Evolutionary conservation across 2,797 vertebrate genomes (phyloP).

Genomic region (Hoplostethus mediterraneus): DNA sequence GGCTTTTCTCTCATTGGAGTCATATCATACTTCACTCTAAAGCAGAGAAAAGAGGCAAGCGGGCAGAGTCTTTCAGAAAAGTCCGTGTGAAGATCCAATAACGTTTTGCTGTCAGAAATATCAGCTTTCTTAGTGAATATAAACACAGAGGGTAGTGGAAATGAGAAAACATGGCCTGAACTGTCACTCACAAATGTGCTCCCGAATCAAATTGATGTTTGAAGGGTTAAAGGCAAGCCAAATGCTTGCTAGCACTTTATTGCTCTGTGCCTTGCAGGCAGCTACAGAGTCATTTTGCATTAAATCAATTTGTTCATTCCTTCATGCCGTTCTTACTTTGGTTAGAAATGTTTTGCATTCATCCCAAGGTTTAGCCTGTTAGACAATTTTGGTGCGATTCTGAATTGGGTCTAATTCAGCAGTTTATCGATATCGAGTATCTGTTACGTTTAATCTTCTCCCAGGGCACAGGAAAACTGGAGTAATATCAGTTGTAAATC

Average conservation of each 20-base stretch:
- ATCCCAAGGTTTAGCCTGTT: slow-evolving; percentile 18
- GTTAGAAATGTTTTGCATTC: slow-evolving; percentile 22
- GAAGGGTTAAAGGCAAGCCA: slow-evolving; percentile 52
- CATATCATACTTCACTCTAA: slow-evolving; percentile 18
- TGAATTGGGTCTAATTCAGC: slow-evolving; percentile 17
- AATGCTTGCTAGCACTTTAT: slow-evolving; percentile 18
- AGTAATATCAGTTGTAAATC: background rate
- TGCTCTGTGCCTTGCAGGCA: slow-evolving; percentile 25
- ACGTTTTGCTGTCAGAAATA: slow-evolving; percentile 37
- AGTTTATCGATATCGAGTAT: slow-evolving; percentile 27
- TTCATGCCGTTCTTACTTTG: slow-evolving; percentile 40
- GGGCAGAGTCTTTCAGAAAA: slow-evolving; percentile 7
- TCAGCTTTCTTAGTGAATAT: slow-evolving; percentile 7
- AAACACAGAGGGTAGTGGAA: slow-evolving; percentile 33
- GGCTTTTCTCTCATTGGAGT: slow-evolving; percentile 4
- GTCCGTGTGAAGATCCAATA: slow-evolving; percentile 35
- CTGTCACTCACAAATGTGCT: slow-evolving; percentile 49
- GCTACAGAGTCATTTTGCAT: slow-evolving; percentile 22
- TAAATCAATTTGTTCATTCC: slow-evolving; percentile 45
- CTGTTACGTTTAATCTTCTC: slow-evolving; percentile 29
- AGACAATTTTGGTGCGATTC: background rate
- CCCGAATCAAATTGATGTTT: slow-evolving; percentile 47
- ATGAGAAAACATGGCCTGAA: slow-evolving; percentile 1
- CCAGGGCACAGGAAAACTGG: slow-evolving; percentile 1
- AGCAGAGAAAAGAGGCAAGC: slow-evolving; percentile 11